Percentiles rank a stretch among this genome's conserved stretches.
These are phyloP conservation scores for Drosophila stalkeri DNA, from an alignment of 2,888 invertebrate genomes.

Conservation along the genomic window DNA sequence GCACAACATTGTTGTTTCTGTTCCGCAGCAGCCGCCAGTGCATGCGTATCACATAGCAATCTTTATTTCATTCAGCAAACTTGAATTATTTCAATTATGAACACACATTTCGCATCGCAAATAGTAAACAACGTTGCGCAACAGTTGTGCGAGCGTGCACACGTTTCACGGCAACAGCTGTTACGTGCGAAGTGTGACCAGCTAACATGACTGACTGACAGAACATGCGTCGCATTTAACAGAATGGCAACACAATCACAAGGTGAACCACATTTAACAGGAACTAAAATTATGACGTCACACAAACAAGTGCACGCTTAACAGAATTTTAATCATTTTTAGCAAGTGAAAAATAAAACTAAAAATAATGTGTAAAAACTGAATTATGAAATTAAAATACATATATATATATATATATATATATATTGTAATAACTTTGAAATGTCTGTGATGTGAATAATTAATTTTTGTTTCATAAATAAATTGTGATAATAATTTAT, in stretches of 20 bases:
- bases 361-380: neutral
- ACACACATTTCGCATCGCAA: slow-evolving; percentile 19
- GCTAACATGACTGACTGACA: neutral
- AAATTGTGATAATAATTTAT: neutral
- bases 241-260: slow-evolving; percentile 5
- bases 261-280: slow-evolving; percentile 5
- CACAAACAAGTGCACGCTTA: neutral
- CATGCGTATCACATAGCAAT: slow-evolving; percentile 34
- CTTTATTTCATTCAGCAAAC: slow-evolving; percentile 50
- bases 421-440: neutral
- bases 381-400: neutral
- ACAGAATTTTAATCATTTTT: neutral
- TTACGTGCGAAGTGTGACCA: slow-evolving; percentile 49
- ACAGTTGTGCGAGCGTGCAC: slow-evolving; percentile 48
- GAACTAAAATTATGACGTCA: slow-evolving; percentile 38
- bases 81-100: slow-evolving; percentile 37
- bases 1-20: slow-evolving; percentile 46
- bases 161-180: slow-evolving; percentile 55
- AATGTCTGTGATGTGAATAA: neutral
- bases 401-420: too few species aligned
- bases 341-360: neutral
- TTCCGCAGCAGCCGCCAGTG: slow-evolving; percentile 22
- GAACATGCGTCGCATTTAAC: slow-evolving; percentile 11
- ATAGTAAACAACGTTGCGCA: slow-evolving; percentile 56
- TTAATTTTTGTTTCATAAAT: neutral